phyloP scores from a whole-genome alignment of 2,888 invertebrate genomes.

The Resseliella maxima region DNA sequence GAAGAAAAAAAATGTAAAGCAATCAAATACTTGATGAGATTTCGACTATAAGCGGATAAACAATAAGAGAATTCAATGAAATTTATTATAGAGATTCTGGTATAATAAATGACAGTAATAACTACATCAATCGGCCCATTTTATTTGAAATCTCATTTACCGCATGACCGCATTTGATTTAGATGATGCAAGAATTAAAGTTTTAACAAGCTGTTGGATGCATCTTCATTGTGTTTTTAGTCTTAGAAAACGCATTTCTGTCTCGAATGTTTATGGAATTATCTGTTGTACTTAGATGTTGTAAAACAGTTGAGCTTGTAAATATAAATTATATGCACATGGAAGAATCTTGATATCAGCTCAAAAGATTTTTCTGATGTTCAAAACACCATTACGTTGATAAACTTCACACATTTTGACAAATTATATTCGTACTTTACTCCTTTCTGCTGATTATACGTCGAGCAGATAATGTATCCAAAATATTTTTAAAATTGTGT shows the following conservation, averaged over 20 bases:
- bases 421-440: too few species aligned
- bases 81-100: not conserved
- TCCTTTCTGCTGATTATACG: too few species aligned
- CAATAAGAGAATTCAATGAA: not conserved
- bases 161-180: not conserved
- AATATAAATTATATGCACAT: not conserved
- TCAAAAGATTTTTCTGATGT: too few species aligned
- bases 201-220: not conserved
- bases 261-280: not conserved
- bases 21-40: not conserved
- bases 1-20: not conserved
- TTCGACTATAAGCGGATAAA: not conserved
- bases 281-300: not conserved
- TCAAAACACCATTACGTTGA: not conserved
- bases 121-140: not conserved
- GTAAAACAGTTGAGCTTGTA: not conserved
- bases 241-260: not conserved
- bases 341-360: not conserved
- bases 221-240: not conserved
- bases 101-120: not conserved
- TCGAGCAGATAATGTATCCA: not conserved
- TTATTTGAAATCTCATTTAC: conserved; percentile 6
- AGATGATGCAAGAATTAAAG: not conserved
- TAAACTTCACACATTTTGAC: not conserved
- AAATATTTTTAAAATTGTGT: not conserved